Conservation (phyloP, 2,888 invertebrate species). For the Belgica antarctica region DNA sequence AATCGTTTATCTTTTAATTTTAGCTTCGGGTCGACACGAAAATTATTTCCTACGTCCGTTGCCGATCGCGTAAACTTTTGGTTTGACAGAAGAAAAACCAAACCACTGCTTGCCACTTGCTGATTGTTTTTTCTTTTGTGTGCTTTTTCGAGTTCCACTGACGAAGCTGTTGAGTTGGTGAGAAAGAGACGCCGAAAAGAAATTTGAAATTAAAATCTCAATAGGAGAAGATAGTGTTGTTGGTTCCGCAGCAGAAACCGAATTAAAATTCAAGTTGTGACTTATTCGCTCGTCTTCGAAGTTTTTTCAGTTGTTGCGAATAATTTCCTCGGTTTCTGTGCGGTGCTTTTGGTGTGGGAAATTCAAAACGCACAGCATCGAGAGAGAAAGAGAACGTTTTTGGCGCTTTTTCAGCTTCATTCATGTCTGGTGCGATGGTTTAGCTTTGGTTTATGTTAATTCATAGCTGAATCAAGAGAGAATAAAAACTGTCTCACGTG, state of each 20-base stretch:
- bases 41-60: slow-evolving; percentile 3
- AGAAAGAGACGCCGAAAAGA: neutral
- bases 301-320: neutral
- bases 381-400: neutral
- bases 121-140: too few species aligned
- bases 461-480: too few species aligned
- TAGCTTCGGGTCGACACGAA: neutral
- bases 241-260: slow-evolving; percentile 24
- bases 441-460: neutral
- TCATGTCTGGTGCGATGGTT: neutral
- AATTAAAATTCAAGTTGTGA: slow-evolving; percentile 42
- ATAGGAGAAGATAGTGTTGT: slow-evolving; percentile 19
- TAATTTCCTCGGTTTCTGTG: neutral
- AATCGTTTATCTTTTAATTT: neutral
- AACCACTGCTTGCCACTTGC: slow-evolving; percentile 11
- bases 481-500: too few species aligned
- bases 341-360: slow-evolving; percentile 40
- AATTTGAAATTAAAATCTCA: neutral
- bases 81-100: slow-evolving; percentile 3
- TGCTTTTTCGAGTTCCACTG: too few species aligned
- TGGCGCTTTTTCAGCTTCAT: neutral
- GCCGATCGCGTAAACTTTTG: slow-evolving; percentile 1
- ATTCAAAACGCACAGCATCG: slow-evolving; percentile 14
- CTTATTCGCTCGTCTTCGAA: slow-evolving; percentile 37
- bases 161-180: neutral